Conservation (phyloP, 1,140 invertebrate genomes). For the Dreissena polymorpha region DNA sequence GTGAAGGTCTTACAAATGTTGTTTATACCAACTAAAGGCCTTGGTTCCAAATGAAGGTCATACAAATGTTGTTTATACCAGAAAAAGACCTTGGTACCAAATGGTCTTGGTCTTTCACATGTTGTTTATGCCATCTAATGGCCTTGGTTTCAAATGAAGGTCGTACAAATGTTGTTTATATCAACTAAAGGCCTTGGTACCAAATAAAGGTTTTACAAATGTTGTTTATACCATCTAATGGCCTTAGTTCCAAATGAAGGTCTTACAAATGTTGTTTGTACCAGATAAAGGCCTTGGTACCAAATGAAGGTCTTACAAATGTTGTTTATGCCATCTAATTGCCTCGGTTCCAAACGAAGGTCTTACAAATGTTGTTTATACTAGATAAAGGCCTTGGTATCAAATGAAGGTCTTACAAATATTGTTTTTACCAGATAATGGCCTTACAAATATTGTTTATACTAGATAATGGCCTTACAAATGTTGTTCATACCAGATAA, state of each 20-base stretch:
- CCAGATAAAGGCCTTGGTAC: slow-evolving; percentile 79
- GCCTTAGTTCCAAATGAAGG: slow-evolving; percentile 84
- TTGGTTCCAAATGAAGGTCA: slow-evolving; percentile 83
- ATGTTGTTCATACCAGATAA: background rate
- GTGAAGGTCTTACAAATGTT: no score
- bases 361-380: slow-evolving; percentile 49
- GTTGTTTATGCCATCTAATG: background rate
- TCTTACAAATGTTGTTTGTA: slow-evolving; percentile 83
- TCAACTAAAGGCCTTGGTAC: slow-evolving; percentile 72
- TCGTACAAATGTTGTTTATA: slow-evolving; percentile 92
- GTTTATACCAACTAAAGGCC: slow-evolving; percentile 86
- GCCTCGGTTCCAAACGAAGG: slow-evolving; percentile 78
- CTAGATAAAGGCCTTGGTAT: slow-evolving; percentile 94
- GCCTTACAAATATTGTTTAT: slow-evolving; percentile 91
- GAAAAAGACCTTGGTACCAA: slow-evolving; percentile 85
- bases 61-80: slow-evolving; percentile 74
- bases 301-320: slow-evolving; percentile 89
- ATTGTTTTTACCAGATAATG: background rate
- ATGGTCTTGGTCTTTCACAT: slow-evolving; percentile 76
- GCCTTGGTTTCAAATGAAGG: no score
- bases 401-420: slow-evolving; percentile 78
- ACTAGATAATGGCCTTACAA: slow-evolving; percentile 80
- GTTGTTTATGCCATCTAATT: slow-evolving; percentile 79
- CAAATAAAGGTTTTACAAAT: background rate
- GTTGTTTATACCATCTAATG: background rate